Conservation (phyloP, 2,113 vertebrate genomes). For the Bagarius yarrelli region DNA sequence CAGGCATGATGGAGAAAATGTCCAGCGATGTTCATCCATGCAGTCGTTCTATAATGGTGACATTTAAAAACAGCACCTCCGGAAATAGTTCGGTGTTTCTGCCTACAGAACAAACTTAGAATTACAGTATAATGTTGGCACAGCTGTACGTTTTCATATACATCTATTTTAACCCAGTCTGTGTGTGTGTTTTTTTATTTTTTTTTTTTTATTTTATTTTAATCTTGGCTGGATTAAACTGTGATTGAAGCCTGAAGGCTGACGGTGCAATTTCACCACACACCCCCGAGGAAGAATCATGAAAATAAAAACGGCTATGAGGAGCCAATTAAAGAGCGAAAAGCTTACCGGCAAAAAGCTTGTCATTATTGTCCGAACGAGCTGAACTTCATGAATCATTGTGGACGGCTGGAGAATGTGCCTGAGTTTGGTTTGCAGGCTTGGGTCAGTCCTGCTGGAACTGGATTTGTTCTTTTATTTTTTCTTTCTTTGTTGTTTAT, state of each 20-base stretch:
- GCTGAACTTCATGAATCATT: slow-evolving; percentile 53
- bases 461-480: slow-evolving; percentile 30
- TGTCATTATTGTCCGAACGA: slow-evolving; percentile 56
- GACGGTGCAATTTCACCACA: slow-evolving; percentile 45
- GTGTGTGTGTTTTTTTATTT: slow-evolving; percentile 4
- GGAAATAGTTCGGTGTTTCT: slow-evolving; percentile 4
- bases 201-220: neutral
- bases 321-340: slow-evolving; percentile 48
- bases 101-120: slow-evolving; percentile 21
- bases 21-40: neutral
- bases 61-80: neutral
- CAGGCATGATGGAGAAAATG: neutral
- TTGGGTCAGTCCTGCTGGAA: slow-evolving; percentile 49
- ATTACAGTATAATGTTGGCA: slow-evolving; percentile 42
- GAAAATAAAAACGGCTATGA: slow-evolving; percentile 23
- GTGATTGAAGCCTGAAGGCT: slow-evolving; percentile 28
- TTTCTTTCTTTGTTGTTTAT: neutral
- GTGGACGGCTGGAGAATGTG: slow-evolving; percentile 51
- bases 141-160: slow-evolving; percentile 9
- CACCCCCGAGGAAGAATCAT: slow-evolving; percentile 38
- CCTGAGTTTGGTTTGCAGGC: slow-evolving; percentile 42
- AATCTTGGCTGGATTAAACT: slow-evolving; percentile 9
- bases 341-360: slow-evolving; percentile 51
- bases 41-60: neutral
- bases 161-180: slow-evolving; percentile 10